A percentile compares a stretch with the other conserved stretches of the same genome.
phyloP scores from a whole-genome alignment of 2,113 vertebrate species.

The Xyliphius kryptos region DNA sequence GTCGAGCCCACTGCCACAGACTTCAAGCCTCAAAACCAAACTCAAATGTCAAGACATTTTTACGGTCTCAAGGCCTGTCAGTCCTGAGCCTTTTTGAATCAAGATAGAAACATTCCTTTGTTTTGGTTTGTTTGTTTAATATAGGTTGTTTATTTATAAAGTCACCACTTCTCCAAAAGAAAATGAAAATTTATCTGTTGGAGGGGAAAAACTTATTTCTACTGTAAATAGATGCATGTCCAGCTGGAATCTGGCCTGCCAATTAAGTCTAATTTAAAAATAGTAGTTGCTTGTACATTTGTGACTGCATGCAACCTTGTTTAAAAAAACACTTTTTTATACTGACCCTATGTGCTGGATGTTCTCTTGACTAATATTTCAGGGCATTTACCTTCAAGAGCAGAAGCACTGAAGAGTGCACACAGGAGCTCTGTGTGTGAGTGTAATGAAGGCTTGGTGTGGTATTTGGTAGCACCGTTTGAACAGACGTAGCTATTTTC shows the following conservation, averaged over 20 bases:
- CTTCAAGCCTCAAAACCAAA: constrained; percentile 70
- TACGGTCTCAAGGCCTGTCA: constrained; percentile 71
- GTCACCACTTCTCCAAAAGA: constrained; percentile 64
- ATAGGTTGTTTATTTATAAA: constrained; percentile 53
- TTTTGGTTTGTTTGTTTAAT: constrained; percentile 62
- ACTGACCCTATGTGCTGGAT: constrained; percentile 29
- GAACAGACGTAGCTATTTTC: too few species aligned
- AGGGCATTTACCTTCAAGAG: constrained; percentile 38
- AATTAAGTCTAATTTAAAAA: constrained; percentile 72
- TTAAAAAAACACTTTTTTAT: constrained; percentile 26
- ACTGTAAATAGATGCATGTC: constrained; percentile 89
- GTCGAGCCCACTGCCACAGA: constrained; percentile 61
- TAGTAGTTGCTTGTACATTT: constrained; percentile 73
- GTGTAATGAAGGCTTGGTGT: constrained; percentile 19
- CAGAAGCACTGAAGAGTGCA: too few species aligned
- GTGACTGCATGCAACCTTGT: constrained; percentile 82
- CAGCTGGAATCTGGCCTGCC: constrained; percentile 91
- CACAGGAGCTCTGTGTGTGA: constrained; percentile 12
- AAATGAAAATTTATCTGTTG: constrained; percentile 20
- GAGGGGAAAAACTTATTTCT: constrained; percentile 21
- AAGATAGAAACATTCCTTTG: constrained; percentile 39
- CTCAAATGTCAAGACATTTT: constrained; percentile 79
- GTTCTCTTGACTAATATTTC: constrained; percentile 40
- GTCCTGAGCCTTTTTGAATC: constrained; percentile 81
- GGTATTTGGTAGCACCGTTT: constrained; percentile 14